A percentile compares a stretch with the other conserved stretches of the same genome.
These are phyloP conservation scores for Berghia stephanieae DNA, from an alignment of 1,140 invertebrate genomes.

Conservation along the genomic window DNA sequence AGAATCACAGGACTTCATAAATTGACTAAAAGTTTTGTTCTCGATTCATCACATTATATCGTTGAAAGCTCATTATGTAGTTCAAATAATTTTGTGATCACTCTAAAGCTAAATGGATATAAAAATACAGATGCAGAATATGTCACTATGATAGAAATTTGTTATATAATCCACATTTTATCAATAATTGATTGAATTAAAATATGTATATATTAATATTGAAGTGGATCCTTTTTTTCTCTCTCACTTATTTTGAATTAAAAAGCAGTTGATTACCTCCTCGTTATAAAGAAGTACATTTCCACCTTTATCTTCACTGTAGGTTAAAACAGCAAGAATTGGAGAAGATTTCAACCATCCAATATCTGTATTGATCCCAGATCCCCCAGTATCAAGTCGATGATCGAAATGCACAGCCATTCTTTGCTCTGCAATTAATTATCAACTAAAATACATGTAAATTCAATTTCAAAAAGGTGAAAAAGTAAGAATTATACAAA, in stretches of 20 bases:
- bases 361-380: constrained; percentile 72
- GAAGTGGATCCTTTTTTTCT: background rate
- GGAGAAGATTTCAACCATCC: constrained; percentile 83
- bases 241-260: background rate
- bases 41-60: no score
- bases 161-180: background rate
- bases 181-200: background rate
- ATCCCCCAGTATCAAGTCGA: constrained; percentile 51
- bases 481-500: background rate
- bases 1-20: no score
- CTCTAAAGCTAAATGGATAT: background rate
- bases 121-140: background rate
- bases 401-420: constrained; percentile 67
- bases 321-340: constrained; percentile 84
- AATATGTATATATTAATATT: background rate
- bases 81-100: background rate
- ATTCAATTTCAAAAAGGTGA: background rate
- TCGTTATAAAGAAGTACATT: constrained; percentile 89
- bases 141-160: background rate
- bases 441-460: background rate
- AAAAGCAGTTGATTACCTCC: constrained; percentile 71
- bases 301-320: constrained; percentile 86
- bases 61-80: background rate
- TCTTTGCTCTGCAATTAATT: background rate
- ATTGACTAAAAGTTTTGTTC: no score